phyloP scores from a whole-genome alignment of 2,113 vertebrate genomes.

The Bufo bufo region DNA sequence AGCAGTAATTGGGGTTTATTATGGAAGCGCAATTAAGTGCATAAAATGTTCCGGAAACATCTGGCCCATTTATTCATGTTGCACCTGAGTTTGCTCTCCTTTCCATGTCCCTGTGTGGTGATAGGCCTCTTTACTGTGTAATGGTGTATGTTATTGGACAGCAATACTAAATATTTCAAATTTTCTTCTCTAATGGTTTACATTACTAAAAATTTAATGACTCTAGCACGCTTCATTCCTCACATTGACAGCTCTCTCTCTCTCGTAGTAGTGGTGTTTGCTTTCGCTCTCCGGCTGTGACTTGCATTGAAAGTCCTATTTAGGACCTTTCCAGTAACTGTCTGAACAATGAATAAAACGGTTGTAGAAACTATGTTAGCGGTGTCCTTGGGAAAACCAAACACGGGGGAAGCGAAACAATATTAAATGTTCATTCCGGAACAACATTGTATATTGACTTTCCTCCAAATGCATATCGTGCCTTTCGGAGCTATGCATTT shows the following conservation, averaged over 20 bases:
- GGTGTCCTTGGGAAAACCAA: slow-evolving; percentile 11
- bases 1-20: slow-evolving; percentile 9
- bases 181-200: slow-evolving; percentile 15
- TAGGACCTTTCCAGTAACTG: slow-evolving; percentile 21
- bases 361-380: slow-evolving; percentile 9
- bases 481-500: slow-evolving; percentile 45
- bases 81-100: slow-evolving; percentile 22
- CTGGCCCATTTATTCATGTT: neutral
- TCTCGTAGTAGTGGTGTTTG: slow-evolving; percentile 7
- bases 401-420: slow-evolving; percentile 31
- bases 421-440: slow-evolving; percentile 45
- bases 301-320: neutral
- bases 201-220: slow-evolving; percentile 36
- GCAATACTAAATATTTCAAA: slow-evolving; percentile 44
- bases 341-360: slow-evolving; percentile 37
- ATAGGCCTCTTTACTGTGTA: slow-evolving; percentile 26
- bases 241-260: neutral
- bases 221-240: slow-evolving; percentile 17
- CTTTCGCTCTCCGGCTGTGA: slow-evolving; percentile 9
- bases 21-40: neutral
- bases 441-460: slow-evolving; percentile 37
- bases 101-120: neutral
- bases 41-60: slow-evolving; percentile 18
- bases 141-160: slow-evolving; percentile 33
- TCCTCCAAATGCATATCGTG: slow-evolving; percentile 37